Base-by-base conservation (phyloP, 2,797 vertebrate genomes). In the Arrhamphus sclerolepis region DNA sequence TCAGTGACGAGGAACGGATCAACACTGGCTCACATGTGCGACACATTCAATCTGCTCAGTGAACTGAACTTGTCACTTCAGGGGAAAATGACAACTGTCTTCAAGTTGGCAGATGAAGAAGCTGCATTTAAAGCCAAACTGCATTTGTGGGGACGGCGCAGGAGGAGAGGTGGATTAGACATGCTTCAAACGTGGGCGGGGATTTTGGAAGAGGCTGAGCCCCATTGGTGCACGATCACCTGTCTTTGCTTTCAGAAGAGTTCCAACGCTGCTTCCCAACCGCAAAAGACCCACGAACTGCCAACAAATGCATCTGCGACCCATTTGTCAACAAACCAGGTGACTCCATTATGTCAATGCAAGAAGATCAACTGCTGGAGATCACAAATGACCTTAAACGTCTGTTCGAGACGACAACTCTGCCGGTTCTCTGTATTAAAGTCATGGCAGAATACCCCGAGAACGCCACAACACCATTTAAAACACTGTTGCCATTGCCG, bases 141-240 rank as follows among this genome's bases (percentile, higher is more conserved):
- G 19, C 41, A 52, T 24, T 14, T 75, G 52, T 80, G 70, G 42
- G 50, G 70, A 54, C 9, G 16, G 19, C 13, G 26, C 4, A 16
- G 62, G n/a, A 19, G 54, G 47, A 72, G 21, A 57, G 43, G 38
- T 0, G 46, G 18, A 50, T 66, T 70, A 7, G 46, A 62, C 56
- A 66, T 50, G 53, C 59, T 43, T 55, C 46, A 57, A 46, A 43
- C 42, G 68, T 34, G 65, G 38, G 40, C 19, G 1, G 51, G 29
- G 64, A 44, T 63, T 72, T 50, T 49, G 39, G 19, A 28, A 28
- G 28, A 28, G n/a, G 40, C 39, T 46, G 40, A 58, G 22, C 14
- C 38, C 38, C 63, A 21, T 26, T 60, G 51, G 55, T 44, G 52
- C 7, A 14, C 0, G 16, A 70, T 31, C 16, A 9, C 40, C 20